Percentiles rank a stretch among this genome's conserved stretches.
Evolutionary conservation across 2,113 vertebrate species (phyloP).

Genomic region (Catharus fuscescens): DNA sequence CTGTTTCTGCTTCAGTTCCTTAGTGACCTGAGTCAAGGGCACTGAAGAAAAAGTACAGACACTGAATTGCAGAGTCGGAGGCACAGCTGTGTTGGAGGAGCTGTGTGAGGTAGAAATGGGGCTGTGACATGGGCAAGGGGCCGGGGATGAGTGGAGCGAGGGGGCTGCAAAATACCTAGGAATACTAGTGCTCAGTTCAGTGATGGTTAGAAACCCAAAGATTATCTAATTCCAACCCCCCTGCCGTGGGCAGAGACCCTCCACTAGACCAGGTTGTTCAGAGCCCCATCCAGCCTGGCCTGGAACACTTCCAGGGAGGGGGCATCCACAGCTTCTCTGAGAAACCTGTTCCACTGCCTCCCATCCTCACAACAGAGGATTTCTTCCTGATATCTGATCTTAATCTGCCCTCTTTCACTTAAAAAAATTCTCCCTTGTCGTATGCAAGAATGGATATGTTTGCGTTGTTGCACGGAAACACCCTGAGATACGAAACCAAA

Average conservation of each 20-base stretch:
- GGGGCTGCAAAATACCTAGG: not conserved
- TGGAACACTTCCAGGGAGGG: not conserved
- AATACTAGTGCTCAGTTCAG: not conserved
- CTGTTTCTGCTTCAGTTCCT: not conserved
- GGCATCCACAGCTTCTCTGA: not conserved
- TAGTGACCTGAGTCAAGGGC: not conserved
- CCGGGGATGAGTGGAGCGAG: fast-evolving
- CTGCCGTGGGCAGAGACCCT: not conserved
- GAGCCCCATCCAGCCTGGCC: not conserved
- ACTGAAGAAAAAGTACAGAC: fast-evolving
- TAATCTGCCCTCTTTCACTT: not conserved
- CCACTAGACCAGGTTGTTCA: not conserved
- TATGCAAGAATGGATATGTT: not conserved
- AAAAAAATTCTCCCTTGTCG: not conserved
- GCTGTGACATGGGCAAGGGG: too few relatives aligned
- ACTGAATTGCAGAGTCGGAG: not conserved
- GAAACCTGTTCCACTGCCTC: not conserved
- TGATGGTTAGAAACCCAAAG: not conserved
- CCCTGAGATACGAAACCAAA: not conserved
- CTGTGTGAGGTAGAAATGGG: not conserved
- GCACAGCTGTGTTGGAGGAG: fast-evolving
- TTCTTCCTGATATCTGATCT: not conserved
- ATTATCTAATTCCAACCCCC: not conserved
- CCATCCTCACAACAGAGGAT: not conserved
- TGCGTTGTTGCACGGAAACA: not conserved